These are phyloP conservation scores for Gorsachius magnificus DNA, from an alignment of 2,797 vertebrate species.

Conservation along the genomic window DNA sequence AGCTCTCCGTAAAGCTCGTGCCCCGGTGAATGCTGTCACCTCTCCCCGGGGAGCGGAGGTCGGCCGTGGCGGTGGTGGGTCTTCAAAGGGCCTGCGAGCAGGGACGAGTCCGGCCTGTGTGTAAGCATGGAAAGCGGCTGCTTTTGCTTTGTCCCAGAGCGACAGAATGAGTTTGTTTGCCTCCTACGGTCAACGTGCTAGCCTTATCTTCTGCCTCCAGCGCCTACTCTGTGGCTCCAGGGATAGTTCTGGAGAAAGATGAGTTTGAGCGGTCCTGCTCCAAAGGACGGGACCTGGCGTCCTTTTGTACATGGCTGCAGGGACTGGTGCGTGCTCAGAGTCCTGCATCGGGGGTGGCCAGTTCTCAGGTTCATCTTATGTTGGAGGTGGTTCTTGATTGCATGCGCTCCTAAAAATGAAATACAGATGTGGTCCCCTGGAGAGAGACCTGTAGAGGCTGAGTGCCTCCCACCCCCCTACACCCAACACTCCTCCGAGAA, in stretches of 20 bases:
- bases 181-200: rapidly evolving
- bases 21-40: no score
- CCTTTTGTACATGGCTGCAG: background rate
- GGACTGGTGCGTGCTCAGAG: rapidly evolving
- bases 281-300: rapidly evolving
- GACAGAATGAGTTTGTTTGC: rapidly evolving
- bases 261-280: background rate
- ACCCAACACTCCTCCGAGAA: background rate
- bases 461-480: rapidly evolving
- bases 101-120: background rate
- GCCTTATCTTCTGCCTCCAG: background rate
- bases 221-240: rapidly evolving
- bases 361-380: background rate
- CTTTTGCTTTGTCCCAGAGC: rapidly evolving
- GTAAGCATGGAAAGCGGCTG: background rate
- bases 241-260: background rate
- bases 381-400: rapidly evolving
- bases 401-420: rapidly evolving
- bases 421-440: background rate
- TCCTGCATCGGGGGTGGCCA: rapidly evolving
- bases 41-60: background rate
- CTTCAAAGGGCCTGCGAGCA: background rate
- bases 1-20: background rate
- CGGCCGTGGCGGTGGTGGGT: background rate
- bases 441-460: background rate